Conservation (phyloP, 2,113 vertebrate species). For the Dromiciops gliroides region DNA sequence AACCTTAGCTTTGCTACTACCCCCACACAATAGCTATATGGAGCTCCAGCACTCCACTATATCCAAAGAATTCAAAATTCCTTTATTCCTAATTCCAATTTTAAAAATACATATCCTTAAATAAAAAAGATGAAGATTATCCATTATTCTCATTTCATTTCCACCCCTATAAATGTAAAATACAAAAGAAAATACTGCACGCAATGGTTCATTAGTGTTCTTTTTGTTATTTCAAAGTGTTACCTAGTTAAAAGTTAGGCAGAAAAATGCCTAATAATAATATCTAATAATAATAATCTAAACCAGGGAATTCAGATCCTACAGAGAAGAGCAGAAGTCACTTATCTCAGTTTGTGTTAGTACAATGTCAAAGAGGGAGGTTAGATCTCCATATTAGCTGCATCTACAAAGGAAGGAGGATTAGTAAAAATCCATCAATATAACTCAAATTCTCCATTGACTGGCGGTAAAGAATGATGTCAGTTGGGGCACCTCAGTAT, state of each 20-base stretch:
- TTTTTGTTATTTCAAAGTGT: not conserved
- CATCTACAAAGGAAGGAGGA: not conserved
- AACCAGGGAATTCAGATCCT: not conserved
- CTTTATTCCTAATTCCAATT: not conserved
- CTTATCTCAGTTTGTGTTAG: not conserved
- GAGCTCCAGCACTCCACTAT: not conserved
- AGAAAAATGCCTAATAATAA: no score
- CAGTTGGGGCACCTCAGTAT: not conserved
- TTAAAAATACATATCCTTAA: not conserved
- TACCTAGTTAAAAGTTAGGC: not conserved
- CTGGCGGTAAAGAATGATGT: not conserved
- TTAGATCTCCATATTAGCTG: not conserved
- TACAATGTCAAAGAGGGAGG: not conserved
- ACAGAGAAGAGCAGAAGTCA: not conserved
- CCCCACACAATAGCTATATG: not conserved
- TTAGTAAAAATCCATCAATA: not conserved
- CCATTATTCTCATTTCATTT: not conserved
- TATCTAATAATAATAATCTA: no score
- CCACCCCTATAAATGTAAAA: not conserved
- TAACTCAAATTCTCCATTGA: not conserved
- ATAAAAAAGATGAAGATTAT: not conserved
- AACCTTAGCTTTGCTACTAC: not conserved
- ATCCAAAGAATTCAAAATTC: not conserved
- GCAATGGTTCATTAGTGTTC: not conserved
- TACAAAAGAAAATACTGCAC: conserved; percentile 12